A percentile compares a stretch with the other conserved stretches of the same genome.
Evolutionary conservation across 2,113 vertebrate species (phyloP).

Genomic region (Gila orcuttii): DNA sequence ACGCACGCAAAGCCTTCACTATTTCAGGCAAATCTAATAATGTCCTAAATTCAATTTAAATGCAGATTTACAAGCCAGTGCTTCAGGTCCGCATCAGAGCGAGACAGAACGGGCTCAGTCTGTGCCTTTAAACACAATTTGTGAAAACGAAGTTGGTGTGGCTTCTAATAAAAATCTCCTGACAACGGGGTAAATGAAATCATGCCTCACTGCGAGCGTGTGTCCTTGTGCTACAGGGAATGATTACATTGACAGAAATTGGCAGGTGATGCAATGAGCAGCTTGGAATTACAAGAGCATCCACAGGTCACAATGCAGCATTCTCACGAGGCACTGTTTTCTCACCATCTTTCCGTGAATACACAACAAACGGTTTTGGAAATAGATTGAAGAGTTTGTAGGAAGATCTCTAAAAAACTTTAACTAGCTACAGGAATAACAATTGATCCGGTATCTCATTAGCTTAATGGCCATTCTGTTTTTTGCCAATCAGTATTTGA

Average conservation of each 20-base stretch:
- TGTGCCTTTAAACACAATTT: constrained; percentile 56
- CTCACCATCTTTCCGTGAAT: background rate
- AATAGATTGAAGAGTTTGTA: background rate
- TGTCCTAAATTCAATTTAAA: constrained; percentile 62
- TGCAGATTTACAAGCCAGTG: constrained; percentile 48
- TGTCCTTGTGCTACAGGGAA: constrained; percentile 35
- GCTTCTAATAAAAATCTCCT: constrained; percentile 56
- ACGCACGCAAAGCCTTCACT: constrained; percentile 29
- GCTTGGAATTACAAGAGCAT: constrained; percentile 9
- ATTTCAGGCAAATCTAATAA: constrained; percentile 66
- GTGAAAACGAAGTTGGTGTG: constrained; percentile 43
- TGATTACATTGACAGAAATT: constrained; percentile 33
- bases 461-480: background rate
- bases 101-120: constrained; percentile 44
- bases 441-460: background rate
- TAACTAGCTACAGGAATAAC: background rate
- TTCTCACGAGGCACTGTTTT: background rate
- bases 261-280: constrained; percentile 12
- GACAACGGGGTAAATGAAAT: constrained; percentile 52
- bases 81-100: constrained; percentile 24
- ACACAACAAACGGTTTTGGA: background rate
- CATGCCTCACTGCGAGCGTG: constrained; percentile 23
- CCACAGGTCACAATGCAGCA: background rate
- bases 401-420: background rate
- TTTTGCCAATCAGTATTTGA: background rate